These are phyloP conservation scores for Neosalanx taihuensis DNA, from an alignment of 2,797 vertebrate species.

Conservation along the genomic window DNA sequence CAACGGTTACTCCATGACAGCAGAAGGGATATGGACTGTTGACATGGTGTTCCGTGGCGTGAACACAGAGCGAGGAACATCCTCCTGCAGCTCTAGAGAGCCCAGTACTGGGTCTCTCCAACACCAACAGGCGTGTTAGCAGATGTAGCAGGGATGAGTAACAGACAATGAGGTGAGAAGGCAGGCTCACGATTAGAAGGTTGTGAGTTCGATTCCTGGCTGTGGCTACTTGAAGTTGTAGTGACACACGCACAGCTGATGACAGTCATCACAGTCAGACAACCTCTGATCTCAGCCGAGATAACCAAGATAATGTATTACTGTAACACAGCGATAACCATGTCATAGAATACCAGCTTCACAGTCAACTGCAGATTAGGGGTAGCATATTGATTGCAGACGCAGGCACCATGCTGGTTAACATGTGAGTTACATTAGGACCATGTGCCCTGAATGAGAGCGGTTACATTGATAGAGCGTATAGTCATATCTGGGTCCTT, in stretches of 20 bases:
- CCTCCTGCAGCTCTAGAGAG: not conserved
- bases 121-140: slow-evolving; percentile 15
- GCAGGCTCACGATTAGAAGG: no score
- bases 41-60: slow-evolving; percentile 2
- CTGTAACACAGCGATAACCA: no score
- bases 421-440: not conserved
- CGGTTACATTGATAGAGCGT: not conserved
- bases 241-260: no score
- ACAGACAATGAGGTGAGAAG: not conserved
- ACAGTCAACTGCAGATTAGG: no score
- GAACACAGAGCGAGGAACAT: not conserved
- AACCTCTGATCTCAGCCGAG: no score
- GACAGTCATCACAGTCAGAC: no score
- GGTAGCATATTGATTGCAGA: not conserved
- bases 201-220: no score
- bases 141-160: not conserved
- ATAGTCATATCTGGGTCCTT: not conserved
- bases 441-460: slow-evolving; percentile 3
- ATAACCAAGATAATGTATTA: no score
- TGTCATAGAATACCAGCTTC: no score
- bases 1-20: not conserved
- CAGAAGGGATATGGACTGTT: not conserved
- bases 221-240: no score
- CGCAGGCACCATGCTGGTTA: not conserved
- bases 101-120: slow-evolving; percentile 6